A percentile compares a stretch with the other conserved stretches of the same genome.
Evolutionary conservation across 2,113 vertebrate genomes (phyloP).

Genomic region (Dolichotis patagonum): DNA sequence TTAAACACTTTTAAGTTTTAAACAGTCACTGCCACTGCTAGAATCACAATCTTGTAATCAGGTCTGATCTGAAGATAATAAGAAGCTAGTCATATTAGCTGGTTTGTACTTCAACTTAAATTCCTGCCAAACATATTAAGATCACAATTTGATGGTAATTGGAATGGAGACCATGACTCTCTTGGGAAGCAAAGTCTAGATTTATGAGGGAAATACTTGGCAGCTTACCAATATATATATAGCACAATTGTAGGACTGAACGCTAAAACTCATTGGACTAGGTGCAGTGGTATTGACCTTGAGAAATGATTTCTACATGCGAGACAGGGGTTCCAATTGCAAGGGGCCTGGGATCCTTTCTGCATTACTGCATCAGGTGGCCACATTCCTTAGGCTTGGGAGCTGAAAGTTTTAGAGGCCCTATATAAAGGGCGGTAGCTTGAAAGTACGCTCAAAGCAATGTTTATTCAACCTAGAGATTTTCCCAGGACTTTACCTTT

Average conservation of each 20-base stretch:
- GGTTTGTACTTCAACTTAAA: slow-evolving; percentile 34
- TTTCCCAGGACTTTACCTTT: slow-evolving; percentile 68
- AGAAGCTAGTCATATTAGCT: slow-evolving; percentile 25
- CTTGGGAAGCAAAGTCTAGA: slow-evolving; percentile 79
- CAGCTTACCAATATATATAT: slow-evolving; percentile 59
- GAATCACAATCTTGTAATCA: neutral
- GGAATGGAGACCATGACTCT: slow-evolving; percentile 72
- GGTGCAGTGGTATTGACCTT: slow-evolving; percentile 70
- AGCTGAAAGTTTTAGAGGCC: neutral
- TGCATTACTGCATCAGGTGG: neutral
- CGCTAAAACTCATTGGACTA: slow-evolving; percentile 80
- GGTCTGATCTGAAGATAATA: neutral
- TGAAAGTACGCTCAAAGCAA: slow-evolving; percentile 36
- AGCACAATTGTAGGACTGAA: slow-evolving; percentile 54
- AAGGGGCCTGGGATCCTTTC: neutral
- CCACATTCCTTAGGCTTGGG: neutral
- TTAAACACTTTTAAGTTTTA: slow-evolving; percentile 22
- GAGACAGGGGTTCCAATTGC: neutral
- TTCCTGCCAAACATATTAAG: slow-evolving; percentile 29
- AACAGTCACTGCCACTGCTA: neutral
- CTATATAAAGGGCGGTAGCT: slow-evolving; percentile 20
- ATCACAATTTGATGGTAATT: slow-evolving; percentile 46
- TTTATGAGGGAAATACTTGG: slow-evolving; percentile 59
- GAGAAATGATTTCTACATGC: neutral
- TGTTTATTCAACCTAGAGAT: slow-evolving; percentile 67